phyloP scores from a whole-genome alignment of 2,113 vertebrate species.

The Amphiprion percula region DNA sequence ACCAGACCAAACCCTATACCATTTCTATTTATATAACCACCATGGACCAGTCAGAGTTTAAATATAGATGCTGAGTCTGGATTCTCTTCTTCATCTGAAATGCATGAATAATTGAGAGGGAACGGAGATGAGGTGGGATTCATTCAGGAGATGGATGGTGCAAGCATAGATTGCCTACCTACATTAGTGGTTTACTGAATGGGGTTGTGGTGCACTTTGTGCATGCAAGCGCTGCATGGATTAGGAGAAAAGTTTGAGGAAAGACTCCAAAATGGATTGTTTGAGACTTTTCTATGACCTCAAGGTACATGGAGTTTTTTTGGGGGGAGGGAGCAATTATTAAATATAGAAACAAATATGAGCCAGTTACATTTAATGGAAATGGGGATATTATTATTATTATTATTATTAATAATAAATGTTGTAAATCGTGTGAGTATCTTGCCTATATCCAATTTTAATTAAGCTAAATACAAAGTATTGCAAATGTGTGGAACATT shows the following conservation, averaged over 20 bases:
- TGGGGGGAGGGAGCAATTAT: background rate
- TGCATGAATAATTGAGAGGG: slow-evolving; percentile 83
- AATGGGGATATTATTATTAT: background rate
- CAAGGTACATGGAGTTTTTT: background rate
- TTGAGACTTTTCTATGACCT: slow-evolving; percentile 18
- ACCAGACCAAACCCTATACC: slow-evolving; percentile 66
- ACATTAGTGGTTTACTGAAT: slow-evolving; percentile 52
- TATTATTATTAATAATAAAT: too few species aligned
- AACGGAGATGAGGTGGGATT: slow-evolving; percentile 79
- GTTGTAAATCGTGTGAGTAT: too few species aligned
- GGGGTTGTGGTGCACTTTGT: slow-evolving; percentile 50
- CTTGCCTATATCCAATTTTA: too few species aligned
- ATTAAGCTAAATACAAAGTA: background rate
- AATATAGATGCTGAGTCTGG: slow-evolving; percentile 85
- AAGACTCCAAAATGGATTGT: slow-evolving; percentile 7
- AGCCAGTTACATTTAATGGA: background rate
- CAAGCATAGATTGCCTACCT: slow-evolving; percentile 61
- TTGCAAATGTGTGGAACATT: background rate
- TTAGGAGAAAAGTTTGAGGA: slow-evolving; percentile 29
- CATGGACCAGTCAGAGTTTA: slow-evolving; percentile 78
- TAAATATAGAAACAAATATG: background rate
- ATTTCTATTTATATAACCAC: slow-evolving; percentile 81
- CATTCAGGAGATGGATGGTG: slow-evolving; percentile 79
- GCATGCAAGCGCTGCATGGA: slow-evolving; percentile 24
- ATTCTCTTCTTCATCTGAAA: slow-evolving; percentile 83